A percentile compares a stretch with the other conserved stretches of the same genome.
These are phyloP conservation scores for Zoanthus sociatus DNA, from an alignment of 92 coral and sea anemone species.

Conservation along the genomic window DNA sequence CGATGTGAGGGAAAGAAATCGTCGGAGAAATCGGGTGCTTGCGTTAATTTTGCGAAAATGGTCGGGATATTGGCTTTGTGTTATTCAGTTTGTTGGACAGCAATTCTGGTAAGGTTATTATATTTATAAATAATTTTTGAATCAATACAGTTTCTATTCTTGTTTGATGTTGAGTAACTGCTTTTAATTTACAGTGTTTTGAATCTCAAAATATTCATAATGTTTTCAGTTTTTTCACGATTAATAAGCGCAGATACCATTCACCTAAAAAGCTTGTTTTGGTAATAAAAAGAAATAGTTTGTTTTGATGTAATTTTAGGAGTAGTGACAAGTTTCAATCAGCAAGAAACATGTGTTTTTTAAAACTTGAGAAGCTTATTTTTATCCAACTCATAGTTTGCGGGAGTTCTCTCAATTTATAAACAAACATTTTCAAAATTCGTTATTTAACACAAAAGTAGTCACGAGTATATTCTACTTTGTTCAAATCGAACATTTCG, in stretches of 20 bases:
- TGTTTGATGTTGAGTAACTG: slow-evolving; percentile 9
- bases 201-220: background rate
- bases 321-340: background rate
- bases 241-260: background rate
- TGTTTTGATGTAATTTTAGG: background rate
- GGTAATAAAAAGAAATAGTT: background rate
- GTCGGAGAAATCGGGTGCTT: slow-evolving; percentile 64
- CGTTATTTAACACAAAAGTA: slow-evolving; percentile 14
- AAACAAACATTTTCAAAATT: background rate
- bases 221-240: slow-evolving; percentile 10
- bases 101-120: slow-evolving; percentile 77
- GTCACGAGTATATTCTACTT: background rate
- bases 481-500: background rate
- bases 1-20: slow-evolving; percentile 54
- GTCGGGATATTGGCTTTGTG: slow-evolving; percentile 86
- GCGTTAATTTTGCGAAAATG: slow-evolving; percentile 90
- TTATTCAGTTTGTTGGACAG: slow-evolving; percentile 88
- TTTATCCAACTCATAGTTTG: background rate
- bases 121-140: background rate
- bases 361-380: background rate
- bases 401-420: background rate
- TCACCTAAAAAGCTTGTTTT: background rate
- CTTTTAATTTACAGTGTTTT: slow-evolving; percentile 35
- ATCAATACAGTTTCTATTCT: background rate
- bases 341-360: background rate